Base-by-base conservation (phyloP, 2,797 vertebrate species). In the Pangasius macronema region DNA sequence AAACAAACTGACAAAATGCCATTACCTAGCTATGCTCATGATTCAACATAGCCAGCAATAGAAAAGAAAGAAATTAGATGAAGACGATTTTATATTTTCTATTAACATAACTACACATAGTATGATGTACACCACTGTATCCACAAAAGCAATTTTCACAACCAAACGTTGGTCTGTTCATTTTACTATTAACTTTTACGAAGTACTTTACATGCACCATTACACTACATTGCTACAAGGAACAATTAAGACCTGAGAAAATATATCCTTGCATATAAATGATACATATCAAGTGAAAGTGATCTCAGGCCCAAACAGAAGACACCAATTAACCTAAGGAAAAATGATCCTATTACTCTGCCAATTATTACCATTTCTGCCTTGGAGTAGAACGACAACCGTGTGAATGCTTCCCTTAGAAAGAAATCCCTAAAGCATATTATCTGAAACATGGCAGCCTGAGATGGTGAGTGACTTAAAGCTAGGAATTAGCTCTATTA, bases 221-320 rank as follows among this genome's bases (percentile, higher is more conserved):
- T 86, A 82, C 27, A n/a, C 30, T 73, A 30, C 67, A 82, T 82
- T 53, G 68, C 14, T 49, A 36, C 7, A 82, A 11, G 20, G 5
- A 65, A 51, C 42, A 83, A 67, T 53, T 68, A 53, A 51, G 18
- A 82, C n/a, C 16, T 68, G 24, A 46, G 36, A 82, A 82, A 82
- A 82, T n/a, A 82, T n/a, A 65, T 46, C 27, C 27, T 11, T 82
- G 39, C 39, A 65, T 39, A 46, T 63, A 82, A 82, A 49, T 80
- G 20, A 57, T 63, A 5, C 24, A 63, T 61, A 61, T 9, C 5
- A 82, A 63, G 36, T 82, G 14, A 59, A 81, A 42, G 36, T 42
- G 36, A 63, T 46, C 36, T 46, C 57, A 82, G 14, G 20, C 77
- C 24, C 0, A 30, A 63, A 63, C 27, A 63, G 10, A 81, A 42